These are phyloP conservation scores for Hyla sarda DNA, from an alignment of 2,113 vertebrate genomes.

Conservation along the genomic window DNA sequence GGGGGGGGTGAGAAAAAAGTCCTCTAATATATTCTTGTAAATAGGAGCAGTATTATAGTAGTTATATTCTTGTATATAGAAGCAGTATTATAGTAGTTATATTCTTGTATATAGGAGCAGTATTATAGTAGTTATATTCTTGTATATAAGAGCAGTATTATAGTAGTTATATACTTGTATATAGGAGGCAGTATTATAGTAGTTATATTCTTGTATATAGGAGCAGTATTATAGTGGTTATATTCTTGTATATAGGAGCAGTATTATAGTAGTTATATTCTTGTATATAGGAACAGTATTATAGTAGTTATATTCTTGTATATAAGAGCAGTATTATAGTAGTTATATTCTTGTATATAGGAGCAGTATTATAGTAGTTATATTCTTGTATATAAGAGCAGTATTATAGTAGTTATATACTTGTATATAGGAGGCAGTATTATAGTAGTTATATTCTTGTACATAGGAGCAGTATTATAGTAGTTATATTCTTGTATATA, in stretches of 20 bases:
- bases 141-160: not conserved
- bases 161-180: conserved; percentile 6
- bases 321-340: conserved; percentile 8
- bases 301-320: conserved; percentile 22
- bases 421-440: not conserved
- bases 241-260: not conserved
- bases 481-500: no score
- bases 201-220: conserved; percentile 7
- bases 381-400: conserved; percentile 1
- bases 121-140: not conserved
- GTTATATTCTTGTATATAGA: not conserved
- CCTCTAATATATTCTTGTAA: not conserved
- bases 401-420: conserved; percentile 8
- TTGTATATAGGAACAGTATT: not conserved
- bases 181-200: not conserved
- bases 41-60: not conserved
- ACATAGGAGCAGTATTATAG: not conserved
- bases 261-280: conserved; percentile 18
- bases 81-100: not conserved
- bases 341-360: conserved; percentile 6
- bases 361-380: conserved; percentile 1
- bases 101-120: not conserved
- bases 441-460: conserved; percentile 12
- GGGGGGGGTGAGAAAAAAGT: not conserved
- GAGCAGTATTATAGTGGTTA: not conserved